Percentiles rank a stretch among this genome's conserved stretches.
These are phyloP conservation scores for Mythimna lalbum DNA, from an alignment of 2,888 invertebrate species.

Conservation along the genomic window DNA sequence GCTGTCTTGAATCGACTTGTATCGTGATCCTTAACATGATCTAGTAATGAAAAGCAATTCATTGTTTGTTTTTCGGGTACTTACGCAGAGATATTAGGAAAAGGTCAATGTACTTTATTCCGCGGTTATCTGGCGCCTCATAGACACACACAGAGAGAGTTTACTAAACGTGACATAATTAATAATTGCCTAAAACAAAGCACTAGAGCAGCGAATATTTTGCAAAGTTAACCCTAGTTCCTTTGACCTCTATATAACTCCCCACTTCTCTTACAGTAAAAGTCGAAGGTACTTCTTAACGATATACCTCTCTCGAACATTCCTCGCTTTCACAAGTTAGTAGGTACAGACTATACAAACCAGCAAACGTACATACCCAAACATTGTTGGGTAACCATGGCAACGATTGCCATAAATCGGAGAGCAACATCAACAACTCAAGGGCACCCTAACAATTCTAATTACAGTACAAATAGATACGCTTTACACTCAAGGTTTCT, in stretches of 20 bases:
- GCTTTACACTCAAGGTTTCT: background rate
- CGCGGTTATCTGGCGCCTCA: too few relatives aligned
- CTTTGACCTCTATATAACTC: background rate
- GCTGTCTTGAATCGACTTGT: too few relatives aligned
- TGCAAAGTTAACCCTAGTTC: background rate
- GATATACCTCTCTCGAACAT: conserved; percentile 36
- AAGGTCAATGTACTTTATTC: too few relatives aligned
- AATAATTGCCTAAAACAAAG: too few relatives aligned
- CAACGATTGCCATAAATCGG: conserved; percentile 26
- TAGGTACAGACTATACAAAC: conserved; percentile 13
- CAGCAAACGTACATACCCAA: conserved; percentile 19
- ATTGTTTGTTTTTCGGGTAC: too few relatives aligned
- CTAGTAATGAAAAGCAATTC: too few relatives aligned
- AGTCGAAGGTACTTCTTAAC: conserved; percentile 5
- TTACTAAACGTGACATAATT: too few relatives aligned
- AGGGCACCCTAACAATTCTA: conserved; percentile 41
- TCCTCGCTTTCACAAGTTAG: conserved; percentile 53
- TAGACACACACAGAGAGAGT: too few relatives aligned
- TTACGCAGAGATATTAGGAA: too few relatives aligned
- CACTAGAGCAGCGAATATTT: too few relatives aligned
- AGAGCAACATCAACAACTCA: conserved; percentile 37
- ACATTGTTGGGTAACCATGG: conserved; percentile 40
- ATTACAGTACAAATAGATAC: conserved; percentile 5
- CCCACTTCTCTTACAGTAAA: conserved; percentile 10
- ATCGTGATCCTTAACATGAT: too few relatives aligned